Evolutionary conservation across 37 sponge, comb jelly and placozoan genomes (phyloP), one percentile per base, ranked within the genome.

Genomic region (Petrosia ficiformis): DNA sequence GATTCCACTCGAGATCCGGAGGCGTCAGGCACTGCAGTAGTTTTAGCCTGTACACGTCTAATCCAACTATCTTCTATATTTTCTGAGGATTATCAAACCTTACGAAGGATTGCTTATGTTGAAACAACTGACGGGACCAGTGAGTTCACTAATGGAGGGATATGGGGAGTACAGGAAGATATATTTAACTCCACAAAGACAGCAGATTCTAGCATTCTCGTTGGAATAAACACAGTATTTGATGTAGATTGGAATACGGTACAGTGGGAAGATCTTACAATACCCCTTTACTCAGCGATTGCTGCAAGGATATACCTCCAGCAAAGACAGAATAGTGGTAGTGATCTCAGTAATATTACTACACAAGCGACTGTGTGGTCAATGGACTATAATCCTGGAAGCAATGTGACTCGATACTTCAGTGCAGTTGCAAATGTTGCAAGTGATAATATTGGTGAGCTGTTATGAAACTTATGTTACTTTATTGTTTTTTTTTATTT

Each of bases 271-370:
- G 61, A 74, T 30, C 38, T 74, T 10, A 30, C 3, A 4, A 57
- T 4, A 39, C 75, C 75, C 28, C 75, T 74, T 35, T 57, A 43
- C 36, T 74, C 75, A 22, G 75, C 24, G n/a, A 58, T 74, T 10
- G 75, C 75, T 30, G 75, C 75, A 31, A 74, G 61, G 22, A 58
- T 74, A 25, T 4, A 36, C 39, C 30, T 68, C 11, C 5, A 48
- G 8, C 54, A 48, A 14, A n/a, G n/a, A n/a, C 54, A 19, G 14
- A 14, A 8, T 48, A 14, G 54, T 48, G 54, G 54, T 19, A 19
- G 14, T 48, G 54, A 48, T 48, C 14, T 48, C 14, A 48, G 54
- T 14, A 48, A 14, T 48, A 48, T 14, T 14, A 19, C 54, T 19
- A 19, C 54, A 19, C 54, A 48, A 48, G 54, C 54, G 14, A 48